phyloP scores from a whole-genome alignment of 2,113 vertebrate species.

The Ursus arctos region DNA sequence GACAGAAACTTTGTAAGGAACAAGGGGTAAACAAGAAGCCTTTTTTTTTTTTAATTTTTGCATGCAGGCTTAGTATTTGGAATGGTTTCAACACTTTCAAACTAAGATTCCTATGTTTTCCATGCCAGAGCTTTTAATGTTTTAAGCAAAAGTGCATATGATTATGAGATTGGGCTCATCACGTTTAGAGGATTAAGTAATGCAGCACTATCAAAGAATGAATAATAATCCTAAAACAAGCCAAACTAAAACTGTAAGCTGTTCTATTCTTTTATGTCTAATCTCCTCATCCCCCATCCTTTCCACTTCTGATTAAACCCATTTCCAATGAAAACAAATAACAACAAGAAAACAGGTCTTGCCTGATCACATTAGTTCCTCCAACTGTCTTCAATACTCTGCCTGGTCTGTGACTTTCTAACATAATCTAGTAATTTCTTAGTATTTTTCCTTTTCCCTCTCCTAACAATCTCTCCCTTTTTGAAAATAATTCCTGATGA shows the following conservation, averaged over 20 bases:
- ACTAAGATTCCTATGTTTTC: slow-evolving; percentile 33
- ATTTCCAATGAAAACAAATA: slow-evolving; percentile 28
- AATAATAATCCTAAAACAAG: slow-evolving; percentile 24
- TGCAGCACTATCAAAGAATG: neutral
- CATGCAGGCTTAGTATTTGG: neutral
- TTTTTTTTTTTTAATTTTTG: neutral
- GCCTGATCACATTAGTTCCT: neutral
- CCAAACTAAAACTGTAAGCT: neutral
- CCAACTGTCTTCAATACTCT: neutral
- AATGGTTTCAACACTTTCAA: slow-evolving; percentile 16
- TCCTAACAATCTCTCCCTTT: slow-evolving; percentile 21
- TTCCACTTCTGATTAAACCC: slow-evolving; percentile 29
- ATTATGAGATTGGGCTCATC: slow-evolving; percentile 51
- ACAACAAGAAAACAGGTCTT: neutral
- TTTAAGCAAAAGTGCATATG: slow-evolving; percentile 31
- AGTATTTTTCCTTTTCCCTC: neutral
- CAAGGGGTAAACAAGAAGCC: neutral
- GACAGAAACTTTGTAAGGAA: slow-evolving; percentile 28
- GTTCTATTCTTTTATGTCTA: neutral
- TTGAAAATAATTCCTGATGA: slow-evolving; percentile 61
- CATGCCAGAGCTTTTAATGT: neutral
- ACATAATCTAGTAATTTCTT: slow-evolving; percentile 39
- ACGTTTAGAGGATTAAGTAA: slow-evolving; percentile 41
- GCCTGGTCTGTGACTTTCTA: neutral
- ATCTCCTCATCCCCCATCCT: neutral